Evolutionary conservation across 2,797 vertebrate species (phyloP), one percentile per base, ranked within the genome.

Genomic region (Sebastes cheni): DNA sequence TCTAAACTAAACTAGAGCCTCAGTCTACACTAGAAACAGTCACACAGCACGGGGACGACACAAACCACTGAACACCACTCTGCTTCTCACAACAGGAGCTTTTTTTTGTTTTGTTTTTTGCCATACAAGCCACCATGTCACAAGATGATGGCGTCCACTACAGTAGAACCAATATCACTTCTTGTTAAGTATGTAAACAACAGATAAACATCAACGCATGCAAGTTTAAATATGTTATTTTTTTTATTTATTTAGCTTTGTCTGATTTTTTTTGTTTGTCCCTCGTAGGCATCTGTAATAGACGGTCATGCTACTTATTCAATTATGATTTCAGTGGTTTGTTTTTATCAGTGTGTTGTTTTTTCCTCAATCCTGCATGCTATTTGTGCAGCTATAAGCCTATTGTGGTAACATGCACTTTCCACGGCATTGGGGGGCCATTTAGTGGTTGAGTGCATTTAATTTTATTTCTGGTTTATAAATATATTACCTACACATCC

Each of bases 161-260:
- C 89, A 80, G 88, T 77, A 97, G 85, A 97, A 97, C 96, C 96
- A 96, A 95, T 95, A 95, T 90, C 95, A 96, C 95, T 96, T 97
- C 88, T 94, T 91, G 88, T 97, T 97, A 96, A 93, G 79, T 93
- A 92, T 91, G 96, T 97, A 97, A 97, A 97, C 93, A 88, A 97
- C 96, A 95, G 95, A 96, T 96, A 94, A 96, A 99, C 97, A 97
- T 95, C 91, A 95, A 98, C 89, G 96, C 98, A 99, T 99, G 98
- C 98, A 98, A 95, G 97, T 95, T 96, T 96, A 96, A 95, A 95
- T 97, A 96, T 89, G 87, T 86, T 90, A 71, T 84, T 76, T 86
- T 79, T 81, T 82, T 72, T 62, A 82, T 34, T 22, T 62, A 62
- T 91, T 90, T 62, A 62, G 62, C 75, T 75, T 46, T 46, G 56